Base-by-base conservation (phyloP, 2,797 vertebrate species). In the Cuniculus paca region DNA sequence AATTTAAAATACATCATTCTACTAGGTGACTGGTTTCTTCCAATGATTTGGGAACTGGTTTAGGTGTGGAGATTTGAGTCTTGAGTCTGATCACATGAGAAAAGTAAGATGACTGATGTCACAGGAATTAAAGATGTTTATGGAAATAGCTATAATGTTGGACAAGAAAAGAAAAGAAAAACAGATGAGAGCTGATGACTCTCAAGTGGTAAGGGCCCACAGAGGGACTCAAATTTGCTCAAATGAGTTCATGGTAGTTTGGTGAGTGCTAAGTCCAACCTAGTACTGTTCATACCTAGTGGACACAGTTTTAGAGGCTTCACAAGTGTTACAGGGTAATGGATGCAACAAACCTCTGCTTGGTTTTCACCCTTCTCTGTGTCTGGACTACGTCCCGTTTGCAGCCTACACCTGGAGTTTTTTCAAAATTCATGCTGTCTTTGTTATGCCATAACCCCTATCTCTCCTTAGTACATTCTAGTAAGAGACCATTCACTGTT, bases 401-500 rank as follows among this genome's bases (percentile, higher is more conserved):
- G 28, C 34, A 93, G 65, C 65, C 63, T 39, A 68, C 28, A 90
- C n/a, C 48, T 83, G 72, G 61, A 72, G 58, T 84, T 86, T 86
- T 86, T 58, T 5, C 34, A 90, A 80, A 92, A 80, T 45, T 75
- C 10, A 92, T 54, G n/a, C 85, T 84, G 24, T 96, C 34, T 88
- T 94, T 77, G 90, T 92, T 63, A 81, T 61, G 45, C 45, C 42
- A n/a, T 75, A 90, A 74, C 72, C n/a, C 36, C 34, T 74, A 14
- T 56, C 45, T 96, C 95, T 93, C 52, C 42, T 95, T 60, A 81
- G 68, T 77, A 1, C 72, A 48, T 91, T 79, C 20, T 90, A 63
- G 68, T 90, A 88, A 90, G 48, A 87, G 94, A 92, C 56, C 36
- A 72, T 77, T 94, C 48, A 42, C 48, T 79, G 26, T 87, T 88